Base-by-base conservation (phyloP, 2,888 invertebrate species). In the Aplocera efformata region DNA sequence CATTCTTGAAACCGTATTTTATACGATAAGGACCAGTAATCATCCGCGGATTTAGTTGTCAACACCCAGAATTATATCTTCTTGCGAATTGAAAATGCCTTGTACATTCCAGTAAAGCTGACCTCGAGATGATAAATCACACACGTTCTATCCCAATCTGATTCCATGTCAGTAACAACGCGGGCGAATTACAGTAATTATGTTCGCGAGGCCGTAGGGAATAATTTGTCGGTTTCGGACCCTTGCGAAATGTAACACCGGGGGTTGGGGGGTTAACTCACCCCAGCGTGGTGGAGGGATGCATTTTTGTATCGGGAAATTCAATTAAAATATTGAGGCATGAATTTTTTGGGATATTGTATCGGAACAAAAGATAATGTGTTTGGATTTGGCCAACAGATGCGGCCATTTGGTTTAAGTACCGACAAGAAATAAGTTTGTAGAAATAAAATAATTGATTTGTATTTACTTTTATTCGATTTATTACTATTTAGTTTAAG, bases 171-270 rank as follows among this genome's bases (percentile, higher is more conserved):
- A 63, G 72, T 63, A 67, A 72, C 71, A 66, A 69, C 66, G 68
- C 64, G 60, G 74, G 75, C 77, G 76, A 79, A 82, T 80, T 81
- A 76, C 75, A 59, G 78, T 79, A 77, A 83, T 81, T 75, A 83
- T 68, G 67, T 70, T 64, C 62, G 67, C 57, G 51, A 63, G 61
- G 65, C 82, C 72, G 60, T 57, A 34, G 78, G 73, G 77, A 60
- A 69, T 74, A 75, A 79, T 79, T 78, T 78, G 78, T 67, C 56
- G 63, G 59, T 55, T 60, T 54, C 45, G 67, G 61, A 66, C 75
- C 77, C 72, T 55, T 56, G 69, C 65, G 74, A 67, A 75, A 78
- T 63, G 58, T 67, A 64, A 79, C 72, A 69, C 76, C 64, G 29
- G 32, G 22, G 7, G 17, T 27, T 22, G 29, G 38, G 37, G 42